Evolutionary conservation across 2,888 invertebrate genomes (phyloP), one percentile per base, ranked within the genome.

Genomic region (Drosophila falleni): DNA sequence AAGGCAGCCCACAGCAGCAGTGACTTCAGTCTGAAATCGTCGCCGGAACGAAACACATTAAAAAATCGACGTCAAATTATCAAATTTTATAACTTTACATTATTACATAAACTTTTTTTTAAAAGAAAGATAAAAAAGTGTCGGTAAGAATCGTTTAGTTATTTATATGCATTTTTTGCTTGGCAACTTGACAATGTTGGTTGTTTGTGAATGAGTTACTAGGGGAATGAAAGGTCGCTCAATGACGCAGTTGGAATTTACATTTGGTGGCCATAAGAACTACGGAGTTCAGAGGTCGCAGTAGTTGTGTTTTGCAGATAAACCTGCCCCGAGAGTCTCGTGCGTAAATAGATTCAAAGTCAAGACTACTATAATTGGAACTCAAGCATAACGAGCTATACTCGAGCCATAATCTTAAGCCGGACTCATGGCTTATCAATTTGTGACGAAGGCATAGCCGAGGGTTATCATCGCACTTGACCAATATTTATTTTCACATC

Each of bases 381-480:
- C 31, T 26, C 13, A 11, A 16, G 35, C 31, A 6, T 49, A 42
- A 26, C 42, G 19, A 51, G 39, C 39, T n/a, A 13, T 8, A 39
- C 37, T 39, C n/a, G 15, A 47, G 35, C 33, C 13, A 9, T 44
- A 47, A 73, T 63, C 65, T 55, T 13, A 58, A 66, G 70, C 78
- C 76, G 74, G 70, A 78, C 66, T 11, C 54, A 31, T 23, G 19
- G 39, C 54, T 60, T 74, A 78, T 78, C 74, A 61, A 13, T 44
- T 44, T 51, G 46, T 77, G 73, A 83, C 70, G 79, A 74, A 77
- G 61, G 49, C 64, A 42, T 41, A 33, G 26, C n/a, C 51, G 46
- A 53, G 67, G 87, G 87, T 85, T 87, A 85, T 87, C 86, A 66
- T 6, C 53, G 53, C 58, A 62, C 63, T 74, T 75, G 87, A 78